Evolutionary conservation across 2,113 vertebrate genomes (phyloP).

Genomic region (Centrocercus urophasianus): DNA sequence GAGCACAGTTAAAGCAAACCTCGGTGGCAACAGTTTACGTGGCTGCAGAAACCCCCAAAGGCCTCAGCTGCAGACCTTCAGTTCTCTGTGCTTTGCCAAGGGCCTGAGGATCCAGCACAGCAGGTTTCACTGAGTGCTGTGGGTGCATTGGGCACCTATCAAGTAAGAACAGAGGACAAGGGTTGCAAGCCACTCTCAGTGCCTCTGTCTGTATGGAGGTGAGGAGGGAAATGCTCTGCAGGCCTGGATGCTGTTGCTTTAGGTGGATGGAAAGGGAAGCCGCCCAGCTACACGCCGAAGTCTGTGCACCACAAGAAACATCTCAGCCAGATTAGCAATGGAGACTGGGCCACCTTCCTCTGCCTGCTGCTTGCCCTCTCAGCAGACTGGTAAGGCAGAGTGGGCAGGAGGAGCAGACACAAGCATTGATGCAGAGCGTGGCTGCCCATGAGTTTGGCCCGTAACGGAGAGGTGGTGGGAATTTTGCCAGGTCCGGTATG

Average conservation of each 20-base stretch:
- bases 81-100: not conserved
- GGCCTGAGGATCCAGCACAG: not conserved
- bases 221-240: not conserved
- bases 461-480: not conserved
- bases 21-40: not conserved
- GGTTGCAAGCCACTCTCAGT: fast-evolving
- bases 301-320: not conserved
- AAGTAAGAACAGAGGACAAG: not conserved
- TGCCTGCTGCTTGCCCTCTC: not conserved
- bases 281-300: fast-evolving
- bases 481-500: not conserved
- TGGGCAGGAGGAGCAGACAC: fast-evolving
- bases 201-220: not conserved
- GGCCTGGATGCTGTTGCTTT: not conserved
- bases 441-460: not conserved
- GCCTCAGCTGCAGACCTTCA: not conserved
- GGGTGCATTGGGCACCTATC: fast-evolving
- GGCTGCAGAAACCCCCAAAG: not conserved
- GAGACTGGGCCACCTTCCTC: not conserved
- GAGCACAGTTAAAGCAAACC: not conserved
- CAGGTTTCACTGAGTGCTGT: not conserved
- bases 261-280: not conserved
- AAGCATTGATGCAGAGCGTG: not conserved
- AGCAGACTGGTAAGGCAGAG: not conserved
- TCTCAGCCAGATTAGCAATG: not conserved